These are phyloP conservation scores for Drosophila tani DNA, from an alignment of 1,140 invertebrate species.

Conservation along the genomic window DNA sequence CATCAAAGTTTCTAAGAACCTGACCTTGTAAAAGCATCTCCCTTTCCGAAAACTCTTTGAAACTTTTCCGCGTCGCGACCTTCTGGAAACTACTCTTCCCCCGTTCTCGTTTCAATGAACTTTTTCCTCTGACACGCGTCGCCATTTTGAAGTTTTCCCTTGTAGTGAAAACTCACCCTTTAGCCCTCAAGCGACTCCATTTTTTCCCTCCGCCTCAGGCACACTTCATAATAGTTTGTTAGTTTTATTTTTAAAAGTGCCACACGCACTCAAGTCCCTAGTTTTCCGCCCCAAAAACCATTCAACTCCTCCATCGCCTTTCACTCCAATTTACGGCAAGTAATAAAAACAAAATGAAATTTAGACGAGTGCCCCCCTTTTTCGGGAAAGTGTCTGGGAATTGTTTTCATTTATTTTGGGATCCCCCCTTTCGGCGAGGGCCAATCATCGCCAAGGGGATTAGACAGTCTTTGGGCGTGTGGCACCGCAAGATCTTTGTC, in stretches of 20 bases:
- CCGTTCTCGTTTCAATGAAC: conserved; percentile 7
- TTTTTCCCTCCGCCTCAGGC: conserved; percentile 32
- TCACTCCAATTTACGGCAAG: conserved; percentile 56
- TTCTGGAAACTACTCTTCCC: conserved; percentile 3
- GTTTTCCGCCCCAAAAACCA: conserved; percentile 1
- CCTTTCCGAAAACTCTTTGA: neutral
- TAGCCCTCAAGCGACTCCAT: conserved; percentile 4
- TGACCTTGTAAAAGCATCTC: conserved; percentile 16
- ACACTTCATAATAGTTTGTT: conserved; percentile 53
- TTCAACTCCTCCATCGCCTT: conserved; percentile 11
- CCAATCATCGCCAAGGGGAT: conserved; percentile 71
- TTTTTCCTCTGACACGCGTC: conserved; percentile 1
- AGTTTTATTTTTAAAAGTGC: conserved; percentile 63
- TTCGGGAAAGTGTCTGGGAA: conserved; percentile 56
- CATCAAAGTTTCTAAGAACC: neutral
- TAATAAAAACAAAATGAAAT: conserved; percentile 77
- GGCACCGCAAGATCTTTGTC: conserved; percentile 77
- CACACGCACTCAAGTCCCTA: conserved; percentile 23
- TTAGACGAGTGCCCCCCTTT: conserved; percentile 40
- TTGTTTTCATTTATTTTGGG: conserved; percentile 73
- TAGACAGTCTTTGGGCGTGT: conserved; percentile 62
- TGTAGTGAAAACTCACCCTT: conserved; percentile 38
- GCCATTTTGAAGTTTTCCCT: conserved; percentile 55
- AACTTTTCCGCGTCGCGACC: neutral
- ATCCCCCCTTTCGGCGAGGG: conserved; percentile 26